phyloP scores from a whole-genome alignment of 2,888 invertebrate genomes.

The Melinaea marsaeus region DNA sequence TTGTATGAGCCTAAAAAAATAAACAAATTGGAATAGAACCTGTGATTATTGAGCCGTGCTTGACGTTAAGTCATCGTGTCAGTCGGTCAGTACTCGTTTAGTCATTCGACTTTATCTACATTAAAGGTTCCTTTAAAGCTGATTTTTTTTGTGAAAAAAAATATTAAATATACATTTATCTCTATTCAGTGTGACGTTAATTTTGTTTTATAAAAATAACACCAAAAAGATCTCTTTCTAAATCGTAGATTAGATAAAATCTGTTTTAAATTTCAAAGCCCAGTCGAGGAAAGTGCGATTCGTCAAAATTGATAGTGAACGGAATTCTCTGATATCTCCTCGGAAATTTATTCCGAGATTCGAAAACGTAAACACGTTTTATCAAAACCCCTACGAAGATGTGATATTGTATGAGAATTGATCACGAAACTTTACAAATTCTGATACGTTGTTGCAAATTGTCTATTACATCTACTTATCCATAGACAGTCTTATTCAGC shows the following conservation, averaged over 20 bases:
- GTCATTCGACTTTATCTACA: too few relatives aligned
- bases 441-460: background rate
- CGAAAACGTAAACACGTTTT: slow-evolving; percentile 9
- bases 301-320: slow-evolving; percentile 13
- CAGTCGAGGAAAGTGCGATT: slow-evolving; percentile 1
- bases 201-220: too few relatives aligned
- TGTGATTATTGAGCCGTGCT: too few relatives aligned
- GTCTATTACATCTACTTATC: background rate
- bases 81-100: too few relatives aligned
- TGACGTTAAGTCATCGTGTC: too few relatives aligned
- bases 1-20: too few relatives aligned
- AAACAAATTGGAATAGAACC: too few relatives aligned
- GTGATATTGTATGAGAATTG: background rate
- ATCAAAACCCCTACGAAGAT: slow-evolving; percentile 1
- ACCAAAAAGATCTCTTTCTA: slow-evolving; percentile 6
- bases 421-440: slow-evolving; percentile 3
- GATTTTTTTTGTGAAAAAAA: too few relatives aligned
- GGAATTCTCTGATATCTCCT: slow-evolving; percentile 12
- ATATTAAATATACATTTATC: too few relatives aligned
- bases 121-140: too few relatives aligned
- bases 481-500: background rate
- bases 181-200: too few relatives aligned
- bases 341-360: slow-evolving; percentile 8
- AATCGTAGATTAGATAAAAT: slow-evolving; percentile 2
- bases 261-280: slow-evolving; percentile 6